Conservation (phyloP, 2,888 invertebrate genomes). For the Ochlodes sylvanus region DNA sequence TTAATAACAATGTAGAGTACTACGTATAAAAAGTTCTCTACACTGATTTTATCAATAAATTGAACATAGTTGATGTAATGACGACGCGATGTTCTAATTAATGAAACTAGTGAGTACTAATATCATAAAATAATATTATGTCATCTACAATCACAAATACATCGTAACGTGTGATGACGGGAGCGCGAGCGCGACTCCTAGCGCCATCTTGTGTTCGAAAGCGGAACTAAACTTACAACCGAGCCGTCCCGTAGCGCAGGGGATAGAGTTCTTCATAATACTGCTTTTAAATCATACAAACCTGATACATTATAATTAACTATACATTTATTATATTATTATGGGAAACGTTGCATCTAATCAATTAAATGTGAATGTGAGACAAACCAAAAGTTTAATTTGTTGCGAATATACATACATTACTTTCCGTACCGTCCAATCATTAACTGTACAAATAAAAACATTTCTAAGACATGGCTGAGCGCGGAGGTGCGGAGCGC, state of each 20-base stretch:
- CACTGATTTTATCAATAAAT: too few species aligned
- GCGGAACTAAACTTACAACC: slow-evolving; percentile 53
- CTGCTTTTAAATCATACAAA: too few species aligned
- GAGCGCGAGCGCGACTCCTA: slow-evolving; percentile 45
- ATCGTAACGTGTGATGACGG: not conserved
- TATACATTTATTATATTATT: too few species aligned
- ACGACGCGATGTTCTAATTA: not conserved
- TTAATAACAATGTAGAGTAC: too few species aligned
- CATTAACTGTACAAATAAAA: slow-evolving; percentile 1
- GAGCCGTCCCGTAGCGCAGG: slow-evolving; percentile 1
- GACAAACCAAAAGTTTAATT: not conserved
- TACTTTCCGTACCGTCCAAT: not conserved
- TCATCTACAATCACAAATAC: not conserved
- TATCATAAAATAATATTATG: too few species aligned
- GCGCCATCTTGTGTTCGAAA: slow-evolving; percentile 75
- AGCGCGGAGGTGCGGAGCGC: slow-evolving; percentile 15
- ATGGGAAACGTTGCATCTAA: too few species aligned
- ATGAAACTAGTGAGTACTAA: too few species aligned
- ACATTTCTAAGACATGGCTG: slow-evolving; percentile 9
- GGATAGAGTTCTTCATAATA: too few species aligned
- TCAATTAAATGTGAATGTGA: too few species aligned
- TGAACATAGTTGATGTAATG: too few species aligned
- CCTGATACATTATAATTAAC: too few species aligned
- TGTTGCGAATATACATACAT: not conserved
- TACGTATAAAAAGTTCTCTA: too few species aligned